A percentile compares a stretch with the other conserved stretches of the same genome.
These are phyloP conservation scores for Acrocera orbiculus DNA, from an alignment of 2,888 invertebrate genomes.

Conservation along the genomic window DNA sequence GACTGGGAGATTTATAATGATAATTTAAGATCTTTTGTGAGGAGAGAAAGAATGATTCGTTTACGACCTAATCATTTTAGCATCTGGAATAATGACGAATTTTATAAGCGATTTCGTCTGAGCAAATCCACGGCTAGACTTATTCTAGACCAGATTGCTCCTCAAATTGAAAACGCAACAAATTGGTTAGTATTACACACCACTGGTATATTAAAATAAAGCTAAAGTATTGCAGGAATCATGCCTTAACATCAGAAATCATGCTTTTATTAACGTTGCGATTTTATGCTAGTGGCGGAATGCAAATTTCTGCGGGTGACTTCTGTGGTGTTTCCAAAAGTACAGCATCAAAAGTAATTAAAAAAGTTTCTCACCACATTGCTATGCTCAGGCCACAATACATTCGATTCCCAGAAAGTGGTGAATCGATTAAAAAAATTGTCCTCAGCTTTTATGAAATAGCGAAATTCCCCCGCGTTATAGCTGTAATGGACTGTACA, in stretches of 20 bases:
- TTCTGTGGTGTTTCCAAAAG: slow-evolving; percentile 2
- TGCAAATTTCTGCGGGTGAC: slow-evolving; percentile 2
- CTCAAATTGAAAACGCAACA: no score
- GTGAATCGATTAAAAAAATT: neutral
- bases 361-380: slow-evolving; percentile 2
- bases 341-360: neutral
- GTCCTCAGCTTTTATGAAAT: slow-evolving; percentile 1
- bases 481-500: neutral
- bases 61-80: no score
- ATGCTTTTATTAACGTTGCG: slow-evolving; percentile 6
- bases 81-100: no score
- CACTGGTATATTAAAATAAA: no score
- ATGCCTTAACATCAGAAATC: slow-evolving; percentile 1
- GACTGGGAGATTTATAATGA: no score
- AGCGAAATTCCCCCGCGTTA: neutral
- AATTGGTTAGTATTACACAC: no score
- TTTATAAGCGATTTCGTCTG: no score
- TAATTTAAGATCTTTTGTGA: no score
- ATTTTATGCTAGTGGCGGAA: slow-evolving; percentile 5
- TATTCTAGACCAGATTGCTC: no score
- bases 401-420: neutral
- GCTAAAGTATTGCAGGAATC: slow-evolving; percentile 1
- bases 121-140: no score
- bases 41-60: no score
- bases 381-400: neutral